Conservation (phyloP, 2,797 vertebrate genomes). For the Ptychadena robeensis region DNA sequence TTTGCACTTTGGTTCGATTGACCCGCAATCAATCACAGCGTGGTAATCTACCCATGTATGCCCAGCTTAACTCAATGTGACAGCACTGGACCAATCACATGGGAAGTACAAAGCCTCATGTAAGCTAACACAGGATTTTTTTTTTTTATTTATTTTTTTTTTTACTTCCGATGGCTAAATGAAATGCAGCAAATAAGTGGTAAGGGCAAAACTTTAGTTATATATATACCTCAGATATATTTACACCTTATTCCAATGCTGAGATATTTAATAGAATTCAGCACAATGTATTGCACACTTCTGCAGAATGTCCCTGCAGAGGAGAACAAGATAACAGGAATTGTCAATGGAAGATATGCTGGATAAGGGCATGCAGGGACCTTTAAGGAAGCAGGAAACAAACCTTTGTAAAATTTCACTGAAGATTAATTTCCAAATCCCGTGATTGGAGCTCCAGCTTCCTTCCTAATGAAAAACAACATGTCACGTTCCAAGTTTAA, state of each 20-base stretch:
- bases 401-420: slow-evolving; percentile 43
- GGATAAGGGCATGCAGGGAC: slow-evolving; percentile 15
- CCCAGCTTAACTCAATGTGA: too few relatives aligned
- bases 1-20: too few relatives aligned
- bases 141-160: too few relatives aligned
- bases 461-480: slow-evolving; percentile 58
- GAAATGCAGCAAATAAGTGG: too few relatives aligned
- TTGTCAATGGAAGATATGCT: slow-evolving; percentile 28
- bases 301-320: neutral
- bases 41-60: too few relatives aligned
- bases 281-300: neutral
- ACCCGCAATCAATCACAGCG: too few relatives aligned
- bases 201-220: too few relatives aligned
- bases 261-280: neutral
- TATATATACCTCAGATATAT: slow-evolving; percentile 5
- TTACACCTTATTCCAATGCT: slow-evolving; percentile 12
- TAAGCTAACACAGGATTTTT: too few relatives aligned
- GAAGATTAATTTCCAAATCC: slow-evolving; percentile 53
- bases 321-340: slow-evolving; percentile 51
- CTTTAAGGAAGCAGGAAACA: slow-evolving; percentile 55
- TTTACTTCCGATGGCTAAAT: too few relatives aligned
- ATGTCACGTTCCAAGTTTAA: slow-evolving; percentile 47
- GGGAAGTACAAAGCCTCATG: too few relatives aligned
- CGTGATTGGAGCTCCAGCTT: slow-evolving; percentile 46
- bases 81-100: too few relatives aligned